Evolutionary conservation across 2,888 invertebrate genomes (phyloP).

Genomic region (Cyclophora punctaria): DNA sequence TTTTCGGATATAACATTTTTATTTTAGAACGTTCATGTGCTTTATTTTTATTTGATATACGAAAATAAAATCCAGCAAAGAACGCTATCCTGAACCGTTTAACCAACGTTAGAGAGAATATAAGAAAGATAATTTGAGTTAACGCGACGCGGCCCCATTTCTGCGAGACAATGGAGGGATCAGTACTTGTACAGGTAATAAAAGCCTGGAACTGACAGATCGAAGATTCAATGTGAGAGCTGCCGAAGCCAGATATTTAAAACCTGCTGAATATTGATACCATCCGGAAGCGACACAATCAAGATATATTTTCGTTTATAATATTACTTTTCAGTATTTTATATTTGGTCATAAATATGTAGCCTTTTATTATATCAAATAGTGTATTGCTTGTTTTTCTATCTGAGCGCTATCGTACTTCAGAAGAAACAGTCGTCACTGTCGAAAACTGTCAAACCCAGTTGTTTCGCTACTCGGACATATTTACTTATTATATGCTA

Average conservation of each 20-base stretch:
- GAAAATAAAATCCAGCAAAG: not conserved
- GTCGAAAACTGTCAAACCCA: too few relatives aligned
- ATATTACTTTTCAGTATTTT: too few relatives aligned
- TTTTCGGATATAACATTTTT: not conserved
- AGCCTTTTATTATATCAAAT: too few relatives aligned
- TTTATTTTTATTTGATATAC: not conserved
- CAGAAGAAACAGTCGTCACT: too few relatives aligned
- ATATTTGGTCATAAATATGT: too few relatives aligned
- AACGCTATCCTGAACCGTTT: not conserved
- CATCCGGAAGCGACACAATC: too few relatives aligned
- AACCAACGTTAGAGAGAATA: slow-evolving; percentile 8
- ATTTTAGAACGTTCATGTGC: not conserved
- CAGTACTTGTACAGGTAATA: slow-evolving; percentile 17
- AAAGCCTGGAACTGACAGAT: slow-evolving; percentile 20
- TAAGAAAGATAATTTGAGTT: slow-evolving; percentile 9
- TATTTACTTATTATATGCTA: too few relatives aligned
- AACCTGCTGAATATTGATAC: too few relatives aligned
- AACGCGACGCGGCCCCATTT: slow-evolving; percentile 10
- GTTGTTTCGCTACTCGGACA: not conserved
- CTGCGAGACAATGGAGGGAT: slow-evolving; percentile 11
- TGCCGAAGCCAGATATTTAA: slow-evolving; percentile 10
- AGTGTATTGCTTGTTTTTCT: too few relatives aligned
- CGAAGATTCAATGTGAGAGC: slow-evolving; percentile 19
- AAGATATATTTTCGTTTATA: too few relatives aligned
- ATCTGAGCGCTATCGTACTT: too few relatives aligned